Conservation (phyloP, 1,140 invertebrate species). For the Drosophila nasuta region DNA sequence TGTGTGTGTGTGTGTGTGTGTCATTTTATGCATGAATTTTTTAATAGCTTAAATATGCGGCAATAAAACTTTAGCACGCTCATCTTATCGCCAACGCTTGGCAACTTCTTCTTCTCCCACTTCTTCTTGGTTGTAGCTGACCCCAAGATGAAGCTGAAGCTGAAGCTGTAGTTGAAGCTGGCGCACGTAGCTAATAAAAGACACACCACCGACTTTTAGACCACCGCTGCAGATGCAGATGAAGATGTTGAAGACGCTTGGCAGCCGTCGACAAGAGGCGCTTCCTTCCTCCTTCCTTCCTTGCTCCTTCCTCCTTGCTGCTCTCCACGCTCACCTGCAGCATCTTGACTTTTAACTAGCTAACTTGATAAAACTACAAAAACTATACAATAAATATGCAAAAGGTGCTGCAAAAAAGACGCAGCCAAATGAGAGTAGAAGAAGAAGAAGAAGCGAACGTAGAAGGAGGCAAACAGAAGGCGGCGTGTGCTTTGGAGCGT, state of each 20-base stretch:
- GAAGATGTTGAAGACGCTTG: slow-evolving; percentile 38
- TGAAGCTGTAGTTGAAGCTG: slow-evolving; percentile 21
- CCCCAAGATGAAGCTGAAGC: slow-evolving; percentile 4
- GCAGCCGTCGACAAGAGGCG: slow-evolving; percentile 63
- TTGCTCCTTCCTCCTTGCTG: not conserved
- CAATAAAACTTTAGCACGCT: slow-evolving; percentile 83
- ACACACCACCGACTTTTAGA: slow-evolving; percentile 41
- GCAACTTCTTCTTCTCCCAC: slow-evolving; percentile 44
- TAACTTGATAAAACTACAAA: slow-evolving; percentile 81
- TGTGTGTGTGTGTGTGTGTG: slow-evolving; percentile 48
- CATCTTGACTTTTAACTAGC: slow-evolving; percentile 82
- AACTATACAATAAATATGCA: slow-evolving; percentile 83
- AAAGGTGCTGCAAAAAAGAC: slow-evolving; percentile 41
- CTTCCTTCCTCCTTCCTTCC: slow-evolving; percentile 53
- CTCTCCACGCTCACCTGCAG: slow-evolving; percentile 30
- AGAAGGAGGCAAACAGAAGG: slow-evolving; percentile 14
- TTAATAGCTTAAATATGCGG: slow-evolving; percentile 83
- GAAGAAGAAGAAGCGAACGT: slow-evolving; percentile 17
- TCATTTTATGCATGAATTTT: slow-evolving; percentile 83
- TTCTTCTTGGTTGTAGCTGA: not conserved
- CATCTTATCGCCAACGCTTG: slow-evolving; percentile 74
- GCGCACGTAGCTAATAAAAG: slow-evolving; percentile 78
- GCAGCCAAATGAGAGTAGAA: not conserved
- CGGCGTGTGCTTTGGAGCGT: slow-evolving; percentile 19
- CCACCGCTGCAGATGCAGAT: slow-evolving; percentile 32